Evolutionary conservation across 2,888 invertebrate genomes (phyloP), one percentile per base, ranked within the genome.

Genomic region (Corythucha ciliata): DNA sequence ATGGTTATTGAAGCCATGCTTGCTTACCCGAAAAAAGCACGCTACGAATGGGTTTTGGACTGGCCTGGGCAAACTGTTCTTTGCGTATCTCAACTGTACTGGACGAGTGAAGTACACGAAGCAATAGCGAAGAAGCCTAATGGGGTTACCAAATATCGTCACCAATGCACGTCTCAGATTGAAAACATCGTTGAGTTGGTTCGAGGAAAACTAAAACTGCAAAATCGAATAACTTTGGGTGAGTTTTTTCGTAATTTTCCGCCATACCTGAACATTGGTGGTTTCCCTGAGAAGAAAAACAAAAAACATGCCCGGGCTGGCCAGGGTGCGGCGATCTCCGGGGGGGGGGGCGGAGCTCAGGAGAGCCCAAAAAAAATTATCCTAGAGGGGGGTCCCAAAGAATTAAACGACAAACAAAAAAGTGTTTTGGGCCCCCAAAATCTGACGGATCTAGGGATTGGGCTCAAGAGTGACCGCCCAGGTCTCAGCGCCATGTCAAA

Each of bases 11-110:
- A 75, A 36, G 78, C 90, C 0, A 79, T 85, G 58, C 75, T 78
- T 32, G 83, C 82, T 57, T 92, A 91, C 68, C 69, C 75, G 0
- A 69, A 69, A 12, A 75, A 75, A 48, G 64, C 72, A 3, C 73
- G 92, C 50, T 76, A 81, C 22, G 68, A 74, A 21, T 93, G 94
- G 94, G 91, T 93, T 1, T 71, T 87, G 1, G 73, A 80, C 36
- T 94, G 93, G 93, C 92, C 94, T 0, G 93, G 93, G 1, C 94
- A 94, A 72, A 77, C 83, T 24, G 86, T 87, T 1, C 81, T 93
- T 67, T 83, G 86, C 61, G 83, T 84, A 51, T 80, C 84, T 10
- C 81, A 87, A 71, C 81, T 86, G 33, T 91, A 81, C 65, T 94
- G 94, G 94, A 94, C 94, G 0, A 72, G 76, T 0, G 86, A 90